phyloP scores from a whole-genome alignment of 2,113 vertebrate species.

The Dicaeum eximium region DNA sequence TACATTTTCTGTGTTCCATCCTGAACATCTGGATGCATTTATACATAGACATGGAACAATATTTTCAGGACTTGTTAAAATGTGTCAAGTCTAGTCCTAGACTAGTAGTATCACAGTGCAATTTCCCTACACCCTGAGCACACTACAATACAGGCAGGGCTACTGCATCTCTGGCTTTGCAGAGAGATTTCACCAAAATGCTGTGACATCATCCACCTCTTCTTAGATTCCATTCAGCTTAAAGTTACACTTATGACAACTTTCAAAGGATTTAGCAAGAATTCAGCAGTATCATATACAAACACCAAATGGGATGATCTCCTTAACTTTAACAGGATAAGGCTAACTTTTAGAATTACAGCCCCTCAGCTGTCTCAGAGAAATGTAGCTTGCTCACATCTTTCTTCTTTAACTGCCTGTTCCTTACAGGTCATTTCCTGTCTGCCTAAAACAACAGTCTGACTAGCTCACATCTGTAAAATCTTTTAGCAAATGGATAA shows the following conservation, averaged over 20 bases:
- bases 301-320: background rate
- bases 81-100: background rate
- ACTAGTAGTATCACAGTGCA: background rate
- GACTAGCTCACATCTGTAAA: slow-evolving; percentile 30
- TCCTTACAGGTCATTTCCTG: slow-evolving; percentile 40
- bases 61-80: background rate
- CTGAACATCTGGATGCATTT: background rate
- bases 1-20: background rate
- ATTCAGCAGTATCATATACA: background rate
- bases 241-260: background rate
- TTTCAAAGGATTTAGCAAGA: background rate
- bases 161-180: background rate
- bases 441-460: slow-evolving; percentile 49
- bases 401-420: background rate
- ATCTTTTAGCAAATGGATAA: background rate
- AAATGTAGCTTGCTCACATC: background rate
- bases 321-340: background rate
- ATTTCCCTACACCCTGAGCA: background rate
- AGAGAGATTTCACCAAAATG: background rate
- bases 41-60: background rate
- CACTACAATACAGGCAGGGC: fast-evolving
- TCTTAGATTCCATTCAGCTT: background rate
- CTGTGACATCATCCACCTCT: background rate
- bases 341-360: background rate
- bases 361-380: background rate